Percentiles rank a stretch among this genome's conserved stretches.
Evolutionary conservation across 2,797 vertebrate species (phyloP).

Genomic region (Sus cebifrons): DNA sequence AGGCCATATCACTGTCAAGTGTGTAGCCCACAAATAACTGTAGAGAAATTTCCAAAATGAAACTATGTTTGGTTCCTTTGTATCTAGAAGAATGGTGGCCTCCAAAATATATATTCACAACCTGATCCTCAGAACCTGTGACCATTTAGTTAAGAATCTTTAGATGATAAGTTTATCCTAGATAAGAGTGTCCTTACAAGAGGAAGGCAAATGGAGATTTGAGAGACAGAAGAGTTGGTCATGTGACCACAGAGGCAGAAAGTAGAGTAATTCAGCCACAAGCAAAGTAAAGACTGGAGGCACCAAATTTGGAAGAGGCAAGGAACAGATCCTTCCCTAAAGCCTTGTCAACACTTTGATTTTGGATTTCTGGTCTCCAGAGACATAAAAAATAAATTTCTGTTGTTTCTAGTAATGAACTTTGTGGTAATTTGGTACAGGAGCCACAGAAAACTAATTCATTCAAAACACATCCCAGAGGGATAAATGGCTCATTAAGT

Average conservation of each 20-base stretch:
- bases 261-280: not conserved
- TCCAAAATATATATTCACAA: not conserved
- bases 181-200: not conserved
- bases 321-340: not conserved
- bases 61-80: not conserved
- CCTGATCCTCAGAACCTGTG: not conserved
- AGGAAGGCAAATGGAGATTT: not conserved
- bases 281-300: not conserved
- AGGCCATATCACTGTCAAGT: not conserved
- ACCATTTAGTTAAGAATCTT: conserved; percentile 4
- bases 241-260: not conserved
- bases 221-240: not conserved
- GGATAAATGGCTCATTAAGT: conserved; percentile 28
- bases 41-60: not conserved
- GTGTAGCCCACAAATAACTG: not conserved
- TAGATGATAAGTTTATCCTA: not conserved
- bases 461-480: not conserved
- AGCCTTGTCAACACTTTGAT: not conserved
- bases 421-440: not conserved
- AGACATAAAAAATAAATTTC: not conserved
- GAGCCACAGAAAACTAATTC: not conserved
- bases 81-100: not conserved
- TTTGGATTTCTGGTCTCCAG: not conserved
- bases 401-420: not conserved
- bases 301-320: not conserved